Percentiles rank a stretch among this genome's conserved stretches.
Evolutionary conservation across 1,140 invertebrate species (phyloP).

Genomic region (Drosophila chauvacae): DNA sequence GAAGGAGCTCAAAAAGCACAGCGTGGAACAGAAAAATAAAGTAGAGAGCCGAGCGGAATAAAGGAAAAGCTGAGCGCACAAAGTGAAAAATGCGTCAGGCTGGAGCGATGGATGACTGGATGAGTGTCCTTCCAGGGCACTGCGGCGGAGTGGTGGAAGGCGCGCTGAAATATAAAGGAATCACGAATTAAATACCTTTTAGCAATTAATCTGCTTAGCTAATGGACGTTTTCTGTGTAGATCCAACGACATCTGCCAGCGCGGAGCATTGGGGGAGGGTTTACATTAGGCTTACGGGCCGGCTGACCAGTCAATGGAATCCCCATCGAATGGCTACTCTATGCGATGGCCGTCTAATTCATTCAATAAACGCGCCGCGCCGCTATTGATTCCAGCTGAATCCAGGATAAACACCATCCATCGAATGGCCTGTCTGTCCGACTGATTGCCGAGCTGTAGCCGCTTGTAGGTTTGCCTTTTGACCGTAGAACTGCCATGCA

Average conservation of each 20-base stretch:
- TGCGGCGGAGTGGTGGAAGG: constrained; percentile 15
- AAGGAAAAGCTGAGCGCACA: constrained; percentile 56
- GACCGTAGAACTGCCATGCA: constrained; percentile 36
- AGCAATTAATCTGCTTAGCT: constrained; percentile 83
- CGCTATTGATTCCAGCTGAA: constrained; percentile 49
- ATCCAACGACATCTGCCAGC: constrained; percentile 20
- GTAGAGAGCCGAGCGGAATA: constrained; percentile 39
- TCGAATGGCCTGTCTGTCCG: background rate
- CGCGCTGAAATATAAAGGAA: constrained; percentile 72
- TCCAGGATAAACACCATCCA: constrained; percentile 7
- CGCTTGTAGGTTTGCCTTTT: constrained; percentile 71
- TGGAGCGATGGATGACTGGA: constrained; percentile 25
- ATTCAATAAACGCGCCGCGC: constrained; percentile 67
- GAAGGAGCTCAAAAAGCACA: constrained; percentile 71
- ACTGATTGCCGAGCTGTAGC: constrained; percentile 13
- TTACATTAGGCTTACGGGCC: constrained; percentile 73
- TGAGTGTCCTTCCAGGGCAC: background rate
- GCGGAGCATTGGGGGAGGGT: background rate
- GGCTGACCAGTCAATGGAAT: constrained; percentile 55
- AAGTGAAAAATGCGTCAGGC: constrained; percentile 54
- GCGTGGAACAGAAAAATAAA: constrained; percentile 27
- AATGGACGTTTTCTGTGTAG: constrained; percentile 79
- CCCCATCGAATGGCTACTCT: constrained; percentile 54
- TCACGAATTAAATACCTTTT: constrained; percentile 82
- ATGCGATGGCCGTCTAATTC: constrained; percentile 65